Evolutionary conservation across 2,113 vertebrate species (phyloP), one percentile per base, ranked within the genome.

Genomic region (Probosciger aterrimus): DNA sequence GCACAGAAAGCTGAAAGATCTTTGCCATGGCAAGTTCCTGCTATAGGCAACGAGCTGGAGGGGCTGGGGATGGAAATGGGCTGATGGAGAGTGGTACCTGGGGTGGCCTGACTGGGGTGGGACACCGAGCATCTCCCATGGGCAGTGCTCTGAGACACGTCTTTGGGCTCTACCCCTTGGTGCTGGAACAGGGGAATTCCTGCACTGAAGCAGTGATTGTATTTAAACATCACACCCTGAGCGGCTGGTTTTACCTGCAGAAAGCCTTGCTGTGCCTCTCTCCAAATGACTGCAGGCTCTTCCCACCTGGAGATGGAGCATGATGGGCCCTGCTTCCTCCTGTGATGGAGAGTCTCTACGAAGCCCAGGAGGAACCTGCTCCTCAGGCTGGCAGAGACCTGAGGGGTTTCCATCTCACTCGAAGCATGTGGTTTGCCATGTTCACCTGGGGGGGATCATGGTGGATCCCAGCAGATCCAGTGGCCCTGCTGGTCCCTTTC

Each of bases 321-420:
- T 14, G 10, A n/a, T 65, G 35, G 41, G 27, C 16, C 6, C 49
- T 35, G 33, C 30, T 68, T 37, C 60, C 23, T 35, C 19, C 35
- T 60, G 0, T 0, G 2, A 25, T 1, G 4, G 73, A 41, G 41
- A 41, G 30, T 37, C 27, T 65, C 74, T 0, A 2, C 0, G 0
- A 60, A 33, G 4, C 8, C 7, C 0, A 0, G 39, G 13, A 77
- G 24, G 35, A 46, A 11, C 33, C 49, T 52, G 44, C 43, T 69
- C 18, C 25, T 39, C 35, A 27, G 53, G 46, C 60, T 69, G 63
- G 9, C 14, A 55, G 60, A 37, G 25, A 30, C 37, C 50, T 22
- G 28, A 33, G 17, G 14, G 31, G 18, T 31, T 89, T 81, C 77
- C 30, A 23, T 64, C 43, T 49, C 52, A 14, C 16, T 22, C 2